phyloP scores from a whole-genome alignment of 2,888 invertebrate species.

The Amphiduros pacificus region DNA sequence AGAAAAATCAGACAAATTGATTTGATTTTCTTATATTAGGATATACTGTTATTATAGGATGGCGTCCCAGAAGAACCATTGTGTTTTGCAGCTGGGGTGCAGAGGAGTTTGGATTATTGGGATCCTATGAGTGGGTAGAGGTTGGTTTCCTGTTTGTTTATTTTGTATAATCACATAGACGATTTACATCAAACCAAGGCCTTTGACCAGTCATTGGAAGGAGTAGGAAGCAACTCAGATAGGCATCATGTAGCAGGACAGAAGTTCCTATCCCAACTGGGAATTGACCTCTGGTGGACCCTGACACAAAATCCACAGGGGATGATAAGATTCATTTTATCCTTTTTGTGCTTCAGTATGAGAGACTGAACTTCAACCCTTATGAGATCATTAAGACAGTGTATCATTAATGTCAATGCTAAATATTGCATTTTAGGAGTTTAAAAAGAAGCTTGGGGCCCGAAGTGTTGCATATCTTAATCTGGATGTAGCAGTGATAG shows the following conservation, averaged over 20 bases:
- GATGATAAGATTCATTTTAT: no score
- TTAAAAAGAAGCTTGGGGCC: slow-evolving; percentile 33
- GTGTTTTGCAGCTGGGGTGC: slow-evolving; percentile 61
- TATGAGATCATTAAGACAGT: no score
- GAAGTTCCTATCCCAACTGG: no score
- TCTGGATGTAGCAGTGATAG: slow-evolving; percentile 36
- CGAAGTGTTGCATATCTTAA: slow-evolving; percentile 30
- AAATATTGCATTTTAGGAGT: slow-evolving; percentile 44
- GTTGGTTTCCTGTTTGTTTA: slow-evolving; percentile 16
- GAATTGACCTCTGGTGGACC: no score
- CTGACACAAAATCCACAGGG: no score
- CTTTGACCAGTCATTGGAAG: background rate
- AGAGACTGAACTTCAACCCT: no score
- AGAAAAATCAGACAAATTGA: no score
- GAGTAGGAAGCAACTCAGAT: background rate
- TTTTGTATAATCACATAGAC: background rate
- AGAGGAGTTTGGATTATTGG: slow-evolving; percentile 59
- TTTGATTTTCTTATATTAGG: no score
- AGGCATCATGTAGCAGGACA: no score
- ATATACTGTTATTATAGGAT: slow-evolving; percentile 31
- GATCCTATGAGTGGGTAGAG: slow-evolving; percentile 61
- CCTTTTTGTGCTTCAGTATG: no score
- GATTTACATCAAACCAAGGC: background rate
- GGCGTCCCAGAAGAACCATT: slow-evolving; percentile 59
- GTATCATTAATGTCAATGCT: no score